Conservation (phyloP, 2,797 vertebrate genomes). For the Balearica regulorum region DNA sequence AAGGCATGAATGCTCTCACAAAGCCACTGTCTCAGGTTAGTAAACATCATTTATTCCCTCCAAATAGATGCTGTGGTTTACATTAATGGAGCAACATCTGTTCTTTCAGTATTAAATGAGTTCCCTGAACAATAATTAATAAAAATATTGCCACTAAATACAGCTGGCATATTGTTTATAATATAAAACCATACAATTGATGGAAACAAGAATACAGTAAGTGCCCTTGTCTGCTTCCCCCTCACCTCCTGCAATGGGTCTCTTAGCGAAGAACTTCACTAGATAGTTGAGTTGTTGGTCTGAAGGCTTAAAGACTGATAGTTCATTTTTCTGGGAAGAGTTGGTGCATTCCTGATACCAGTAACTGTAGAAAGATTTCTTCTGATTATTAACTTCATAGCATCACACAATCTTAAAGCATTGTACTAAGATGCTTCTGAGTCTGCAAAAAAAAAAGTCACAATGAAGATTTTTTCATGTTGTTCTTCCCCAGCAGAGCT, state of each 20-base stretch:
- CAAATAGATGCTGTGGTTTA: conserved; percentile 45
- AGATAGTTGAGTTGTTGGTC: not conserved
- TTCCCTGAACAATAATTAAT: conserved; percentile 66
- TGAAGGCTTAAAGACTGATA: not conserved
- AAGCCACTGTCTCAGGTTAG: conserved; percentile 13
- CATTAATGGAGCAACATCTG: conserved; percentile 66
- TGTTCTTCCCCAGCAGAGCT: not conserved
- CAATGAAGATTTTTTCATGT: not conserved
- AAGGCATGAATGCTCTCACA: not conserved
- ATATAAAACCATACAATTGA: not conserved
- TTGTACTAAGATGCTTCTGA: not conserved
- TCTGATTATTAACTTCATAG: not conserved
- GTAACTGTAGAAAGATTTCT: not conserved
- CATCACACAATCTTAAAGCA: not conserved
- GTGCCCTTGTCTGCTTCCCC: not conserved
- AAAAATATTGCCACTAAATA: conserved; percentile 60
- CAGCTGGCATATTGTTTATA: conserved; percentile 46
- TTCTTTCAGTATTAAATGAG: conserved; percentile 59
- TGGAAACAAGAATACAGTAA: not conserved
- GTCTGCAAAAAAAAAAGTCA: not conserved
- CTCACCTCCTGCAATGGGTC: not conserved
- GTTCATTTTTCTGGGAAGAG: not conserved
- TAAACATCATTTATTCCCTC: conserved; percentile 51
- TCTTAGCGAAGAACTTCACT: not conserved
- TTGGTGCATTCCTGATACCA: not conserved